Base-by-base conservation (phyloP, 2,113 vertebrate genomes). In the Gambusia affinis region DNA sequence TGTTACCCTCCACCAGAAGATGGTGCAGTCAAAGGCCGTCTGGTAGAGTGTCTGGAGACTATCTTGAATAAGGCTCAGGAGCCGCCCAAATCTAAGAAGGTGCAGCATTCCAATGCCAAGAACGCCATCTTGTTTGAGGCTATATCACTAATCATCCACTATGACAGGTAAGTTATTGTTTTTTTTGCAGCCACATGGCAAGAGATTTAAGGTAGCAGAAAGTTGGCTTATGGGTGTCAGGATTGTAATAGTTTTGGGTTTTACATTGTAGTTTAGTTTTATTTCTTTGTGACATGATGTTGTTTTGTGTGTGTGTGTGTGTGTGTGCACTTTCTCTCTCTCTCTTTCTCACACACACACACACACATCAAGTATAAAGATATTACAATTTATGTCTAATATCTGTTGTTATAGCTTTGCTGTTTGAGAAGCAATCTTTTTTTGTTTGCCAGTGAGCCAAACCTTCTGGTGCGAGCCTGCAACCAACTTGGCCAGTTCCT, bases 1-100 rank as follows among this genome's bases (percentile, higher is more conserved):
- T 97, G 96, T 86, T 98, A 97, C 76, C 96, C 96, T 0, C 96
- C 96, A 0, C 92, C 94, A 80, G 96, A 97, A 88, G 97, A 97
- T 10, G 96, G 96, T 0, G 96, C 97, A 0, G 97, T 97, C 78
- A 97, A 96, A 78, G 97, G 97, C 24, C 94, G 97, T 3, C 93
- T 98, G 82, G 96, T 97, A 0, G 97, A 98, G 89, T 97, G 97
- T 83, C 90, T 98, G 78, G 97, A 98, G 89, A 97, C 96, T 0
- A 96, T 98, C 78, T 95, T 98, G 54, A 98, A 98, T 89, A 98
- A 98, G 88, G 97, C 96, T 17, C 96, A 98, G 92, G 97, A 98
- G 74, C 97, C 97, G 0, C 97, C 97, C n/a, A 98, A 98, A 84
- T 97, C 96, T 83, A 98, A 98, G 93, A 98, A 98, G 90, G 97